These are phyloP conservation scores for Dicranocentrus wangi DNA, from an alignment of 2,888 invertebrate genomes.

Conservation along the genomic window DNA sequence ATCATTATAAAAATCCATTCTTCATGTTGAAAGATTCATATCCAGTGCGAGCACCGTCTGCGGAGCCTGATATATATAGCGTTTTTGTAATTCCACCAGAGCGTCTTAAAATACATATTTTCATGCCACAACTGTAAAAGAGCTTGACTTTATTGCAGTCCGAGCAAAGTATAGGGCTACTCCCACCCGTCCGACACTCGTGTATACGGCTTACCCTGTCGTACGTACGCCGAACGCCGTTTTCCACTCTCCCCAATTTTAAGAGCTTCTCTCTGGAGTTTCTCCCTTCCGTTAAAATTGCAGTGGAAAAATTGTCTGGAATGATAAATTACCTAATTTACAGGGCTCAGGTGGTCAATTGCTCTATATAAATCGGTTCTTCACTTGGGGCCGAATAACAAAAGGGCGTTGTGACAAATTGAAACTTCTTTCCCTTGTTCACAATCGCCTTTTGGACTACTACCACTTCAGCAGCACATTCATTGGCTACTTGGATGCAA, in stretches of 20 bases:
- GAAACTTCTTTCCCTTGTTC: conserved; percentile 59
- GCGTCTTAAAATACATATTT: neutral
- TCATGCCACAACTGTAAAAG: neutral
- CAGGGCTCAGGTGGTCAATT: conserved; percentile 73
- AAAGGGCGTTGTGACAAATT: conserved; percentile 73
- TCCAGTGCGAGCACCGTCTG: neutral
- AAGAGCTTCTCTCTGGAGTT: neutral
- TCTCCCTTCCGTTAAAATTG: conserved; percentile 37
- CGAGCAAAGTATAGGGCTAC: neutral
- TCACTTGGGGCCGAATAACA: conserved; percentile 69
- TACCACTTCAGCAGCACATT: too few species aligned
- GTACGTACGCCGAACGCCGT: neutral
- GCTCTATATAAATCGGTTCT: conserved; percentile 73
- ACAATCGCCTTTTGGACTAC: too few species aligned
- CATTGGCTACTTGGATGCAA: too few species aligned
- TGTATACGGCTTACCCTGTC: neutral
- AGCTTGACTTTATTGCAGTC: neutral
- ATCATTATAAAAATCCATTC: neutral
- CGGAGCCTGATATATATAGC: neutral
- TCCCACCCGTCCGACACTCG: neutral
- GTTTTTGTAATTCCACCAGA: neutral
- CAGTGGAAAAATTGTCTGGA: conserved; percentile 70
- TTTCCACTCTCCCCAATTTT: too few species aligned
- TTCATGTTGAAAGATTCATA: neutral
- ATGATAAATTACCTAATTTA: conserved; percentile 73